Base-by-base conservation (phyloP, 2,888 invertebrate genomes). In the Helleia helle region DNA sequence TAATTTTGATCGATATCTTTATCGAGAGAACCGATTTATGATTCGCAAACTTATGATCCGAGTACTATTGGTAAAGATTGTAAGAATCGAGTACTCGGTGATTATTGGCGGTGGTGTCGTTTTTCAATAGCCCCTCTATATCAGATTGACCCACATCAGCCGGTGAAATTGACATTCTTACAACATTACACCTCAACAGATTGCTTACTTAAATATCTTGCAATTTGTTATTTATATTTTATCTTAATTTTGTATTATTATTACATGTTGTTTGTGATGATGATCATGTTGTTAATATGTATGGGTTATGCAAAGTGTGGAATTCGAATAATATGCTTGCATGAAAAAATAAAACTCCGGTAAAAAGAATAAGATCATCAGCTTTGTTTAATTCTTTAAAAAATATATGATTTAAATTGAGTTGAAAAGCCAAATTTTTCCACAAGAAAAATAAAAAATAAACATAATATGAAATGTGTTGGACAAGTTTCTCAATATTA, bases 1-100 rank as follows among this genome's bases (percentile, higher is more conserved):
- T 83, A 84, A 84, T 84, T 84, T 84, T 83, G 84, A 84, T 84
- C 81, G 75, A 81, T 83, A 84, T 84, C 84, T 83, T 84, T 80
- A 83, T 76, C 76, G 79, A 73, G 69, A 65, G 73, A 63, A 66
- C 69, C 74, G 77, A 81, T 81, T 84, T 84, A 83, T 83, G 79
- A 74, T 75, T 77, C 71, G 66, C 76, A 79, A 77, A 76, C 71
- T 67, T 64, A 66, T 62, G 65, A 71, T 65, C 65, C 62, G 59
- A 56, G 71, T 65, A 71, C 74, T 76, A 77, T 77, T 71, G 34
- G 22, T 18, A 22, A 11, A 34, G 22, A 34, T 4, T 18, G 18
- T 15, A n/a, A n/a, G n/a, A n/a, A n/a, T n/a, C n/a, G 22, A 18
- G 64, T 65, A 6, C 7, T 22, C 31, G 17, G 18, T 12, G 68